These are phyloP conservation scores for Hemiprocne comata DNA, from an alignment of 2,113 vertebrate genomes.

Conservation along the genomic window DNA sequence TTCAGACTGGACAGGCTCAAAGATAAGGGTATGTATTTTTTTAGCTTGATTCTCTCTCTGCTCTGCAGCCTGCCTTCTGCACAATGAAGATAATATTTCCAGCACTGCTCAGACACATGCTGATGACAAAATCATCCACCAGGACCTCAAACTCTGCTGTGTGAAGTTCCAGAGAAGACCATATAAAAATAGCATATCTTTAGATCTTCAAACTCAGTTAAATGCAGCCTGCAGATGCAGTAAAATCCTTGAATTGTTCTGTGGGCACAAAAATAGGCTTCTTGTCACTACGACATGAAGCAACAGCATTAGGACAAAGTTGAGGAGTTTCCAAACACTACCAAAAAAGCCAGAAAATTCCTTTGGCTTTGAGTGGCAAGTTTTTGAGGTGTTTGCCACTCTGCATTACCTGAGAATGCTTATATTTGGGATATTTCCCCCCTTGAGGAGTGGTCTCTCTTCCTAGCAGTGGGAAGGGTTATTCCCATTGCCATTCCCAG, in stretches of 20 bases:
- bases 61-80: not conserved
- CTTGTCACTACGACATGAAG: not conserved
- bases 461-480: not conserved
- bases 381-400: not conserved
- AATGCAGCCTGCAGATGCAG: constrained; percentile 10
- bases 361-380: not conserved
- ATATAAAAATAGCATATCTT: constrained; percentile 49
- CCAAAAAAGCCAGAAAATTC: not conserved
- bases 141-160: not conserved
- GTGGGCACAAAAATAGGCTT: not conserved
- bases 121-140: not conserved
- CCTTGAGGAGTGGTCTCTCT: not conserved
- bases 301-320: not conserved
- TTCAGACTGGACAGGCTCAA: not conserved
- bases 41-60: not conserved
- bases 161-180: not conserved
- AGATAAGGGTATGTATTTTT: not conserved
- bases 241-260: constrained; percentile 6
- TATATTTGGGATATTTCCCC: not conserved
- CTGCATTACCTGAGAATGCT: not conserved
- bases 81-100: not conserved
- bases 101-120: not conserved
- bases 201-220: not conserved
- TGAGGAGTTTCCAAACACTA: not conserved
- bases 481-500: not conserved